A percentile compares a stretch with the other conserved stretches of the same genome.
These are phyloP conservation scores for Chaunax sp. DNA, from an alignment of 2,797 vertebrate genomes.

Conservation along the genomic window DNA sequence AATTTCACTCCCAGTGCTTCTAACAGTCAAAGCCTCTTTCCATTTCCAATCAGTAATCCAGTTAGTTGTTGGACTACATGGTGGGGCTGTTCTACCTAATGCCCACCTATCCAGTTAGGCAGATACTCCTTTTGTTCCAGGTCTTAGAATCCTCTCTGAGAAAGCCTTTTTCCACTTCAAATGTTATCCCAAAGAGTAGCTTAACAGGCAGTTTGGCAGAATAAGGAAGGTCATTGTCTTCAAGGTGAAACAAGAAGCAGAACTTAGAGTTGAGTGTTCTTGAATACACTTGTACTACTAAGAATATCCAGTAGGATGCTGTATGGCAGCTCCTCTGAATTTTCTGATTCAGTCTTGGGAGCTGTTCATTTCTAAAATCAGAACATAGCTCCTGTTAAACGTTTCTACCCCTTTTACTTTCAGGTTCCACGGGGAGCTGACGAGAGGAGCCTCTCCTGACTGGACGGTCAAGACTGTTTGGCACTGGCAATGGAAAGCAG, in stretches of 20 bases:
- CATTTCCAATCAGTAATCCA: conserved; percentile 62
- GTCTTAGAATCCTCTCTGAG: conserved; percentile 46
- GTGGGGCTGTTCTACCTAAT: conserved; percentile 57
- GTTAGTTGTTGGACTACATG: conserved; percentile 63
- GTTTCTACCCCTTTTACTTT: neutral
- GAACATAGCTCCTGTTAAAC: neutral
- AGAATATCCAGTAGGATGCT: too few relatives aligned
- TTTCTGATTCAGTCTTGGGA: neutral
- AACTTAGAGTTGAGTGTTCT: conserved; percentile 31
- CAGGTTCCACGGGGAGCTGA: conserved; percentile 69
- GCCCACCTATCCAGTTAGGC: conserved; percentile 67
- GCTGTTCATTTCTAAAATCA: neutral
- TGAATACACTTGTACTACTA: neutral
- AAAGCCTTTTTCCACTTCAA: conserved; percentile 62
- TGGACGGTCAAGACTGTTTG: conserved; percentile 68
- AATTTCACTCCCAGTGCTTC: conserved; percentile 28
- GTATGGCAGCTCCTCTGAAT: neutral
- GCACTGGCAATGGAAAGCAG: conserved; percentile 68
- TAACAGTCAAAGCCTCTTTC: conserved; percentile 63
- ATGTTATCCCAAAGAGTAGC: conserved; percentile 44
- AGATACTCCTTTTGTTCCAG: conserved; percentile 59
- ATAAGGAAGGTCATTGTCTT: conserved; percentile 38
- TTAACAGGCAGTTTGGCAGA: conserved; percentile 33
- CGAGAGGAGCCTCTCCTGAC: conserved; percentile 43
- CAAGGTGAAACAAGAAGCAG: conserved; percentile 43